Evolutionary conservation across 2,888 invertebrate genomes (phyloP), one percentile per base, ranked within the genome.

Genomic region (Chymomyza caudatula): DNA sequence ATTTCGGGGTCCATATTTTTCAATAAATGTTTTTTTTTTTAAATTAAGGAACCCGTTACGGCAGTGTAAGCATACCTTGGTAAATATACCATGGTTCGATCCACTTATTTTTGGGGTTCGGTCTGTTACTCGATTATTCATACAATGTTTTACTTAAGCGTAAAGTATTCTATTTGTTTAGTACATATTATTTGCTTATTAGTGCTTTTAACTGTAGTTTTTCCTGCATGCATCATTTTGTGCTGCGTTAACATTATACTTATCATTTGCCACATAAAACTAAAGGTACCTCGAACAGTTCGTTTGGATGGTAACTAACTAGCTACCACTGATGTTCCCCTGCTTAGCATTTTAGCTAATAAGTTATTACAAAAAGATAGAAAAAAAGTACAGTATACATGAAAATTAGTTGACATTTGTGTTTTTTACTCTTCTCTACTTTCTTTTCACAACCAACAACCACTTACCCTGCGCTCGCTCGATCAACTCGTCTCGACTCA

Each of bases 381-480:
- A 47, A 67, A 44, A 56, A 68, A 67, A 68, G 68, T 67, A 68
- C 67, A 67, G 56, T 67, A 56, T 63, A 56, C 75, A 72, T 73
- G 23, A 65, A 74, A 72, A 78, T 75, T 77, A 73, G 66, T 76
- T 85, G 77, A 80, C 80, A 77, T 44, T 19, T 78, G 71, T 81
- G 73, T 86, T 73, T 79, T 81, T 68, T 76, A 70, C 67, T 69
- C 63, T 73, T 73, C 69, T 86, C 74, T 78, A 78, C 75, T 85
- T 81, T 77, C 85, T 73, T 85, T 87, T 77, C 56, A 74, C 65
- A 61, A 66, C 71, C 63, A 73, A 66, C 29, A 1, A 74, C 68
- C 65, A 74, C 68, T 67, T 77, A 52, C 37, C 77, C 78, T 77
- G 76, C 79, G 74, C 73, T 75, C 76, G 69, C 69, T 80, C 78